A percentile compares a stretch with the other conserved stretches of the same genome.
These are phyloP conservation scores for Nesometra sesokonis DNA, from an alignment of 35 echinoderm and acorn worm species.

Conservation along the genomic window DNA sequence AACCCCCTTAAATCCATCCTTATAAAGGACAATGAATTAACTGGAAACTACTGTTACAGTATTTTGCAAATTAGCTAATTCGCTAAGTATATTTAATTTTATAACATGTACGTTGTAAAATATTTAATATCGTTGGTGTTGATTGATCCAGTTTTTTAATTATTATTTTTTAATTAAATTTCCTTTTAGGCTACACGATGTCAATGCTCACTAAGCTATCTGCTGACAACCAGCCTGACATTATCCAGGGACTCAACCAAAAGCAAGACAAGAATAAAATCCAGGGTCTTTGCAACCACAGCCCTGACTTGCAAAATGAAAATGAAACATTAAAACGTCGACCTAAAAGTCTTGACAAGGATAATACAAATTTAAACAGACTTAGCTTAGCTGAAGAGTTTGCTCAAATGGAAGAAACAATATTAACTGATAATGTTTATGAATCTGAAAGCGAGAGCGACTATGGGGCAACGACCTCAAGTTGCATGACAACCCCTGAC, in stretches of 20 bases:
- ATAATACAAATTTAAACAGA: slow-evolving; percentile 46
- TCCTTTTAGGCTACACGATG: background rate
- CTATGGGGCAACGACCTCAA: slow-evolving; percentile 39
- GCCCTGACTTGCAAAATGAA: background rate
- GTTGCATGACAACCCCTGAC: slow-evolving; percentile 73
- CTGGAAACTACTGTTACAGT: no score
- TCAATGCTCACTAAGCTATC: background rate
- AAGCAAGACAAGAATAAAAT: background rate
- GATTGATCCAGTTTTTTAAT: no score
- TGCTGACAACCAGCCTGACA: background rate
- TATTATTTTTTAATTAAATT: no score
- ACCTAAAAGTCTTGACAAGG: slow-evolving; percentile 27
- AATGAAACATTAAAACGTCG: slow-evolving; percentile 1
- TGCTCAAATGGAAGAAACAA: slow-evolving; percentile 60
- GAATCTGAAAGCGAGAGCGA: slow-evolving; percentile 63
- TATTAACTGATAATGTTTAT: slow-evolving; percentile 32
- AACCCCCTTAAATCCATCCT: no score
- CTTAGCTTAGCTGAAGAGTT: slow-evolving; percentile 91
- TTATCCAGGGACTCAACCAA: background rate
- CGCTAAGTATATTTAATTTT: no score
- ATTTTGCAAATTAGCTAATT: no score
- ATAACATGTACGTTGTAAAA: no score
- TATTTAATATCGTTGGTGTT: no score
- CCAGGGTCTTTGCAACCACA: background rate
- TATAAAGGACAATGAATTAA: no score